Base-by-base conservation (phyloP, 2,888 invertebrate genomes). In the Eustalomyia histrio region DNA sequence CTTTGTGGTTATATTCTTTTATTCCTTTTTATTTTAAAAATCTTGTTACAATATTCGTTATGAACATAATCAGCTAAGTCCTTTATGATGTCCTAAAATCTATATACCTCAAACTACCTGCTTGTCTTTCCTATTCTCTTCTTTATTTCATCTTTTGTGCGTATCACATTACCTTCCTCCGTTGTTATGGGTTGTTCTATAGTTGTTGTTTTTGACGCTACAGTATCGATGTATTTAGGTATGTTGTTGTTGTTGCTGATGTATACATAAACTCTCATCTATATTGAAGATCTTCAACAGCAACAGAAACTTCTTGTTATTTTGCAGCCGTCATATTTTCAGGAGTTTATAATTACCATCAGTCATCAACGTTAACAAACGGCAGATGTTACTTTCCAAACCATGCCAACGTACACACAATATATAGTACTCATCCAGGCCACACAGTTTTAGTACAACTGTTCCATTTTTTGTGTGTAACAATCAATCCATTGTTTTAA, bases 341-440 rank as follows among this genome's bases (percentile, higher is more conserved):
- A n/a, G 10, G 24, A 58, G 39, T n/a, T 71, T 43, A 71, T 33
- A 64, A 58, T 57, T 52, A 75, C 47, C 33, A 76, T 57, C 65
- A 65, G 63, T 24, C n/a, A 68, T 50, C 16, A 64, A 35, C 17
- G 43, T 50, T 47, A 50, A 2, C 64, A 60, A 63, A 65, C 75
- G 52, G 61, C 80, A 72, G 67, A 61, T 80, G 80, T 14, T 68
- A 64, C 14, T 72, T 68, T 67, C 43, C 50, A 53, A 69, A 50
- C 47, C 18, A 50, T 43, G 9, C 2, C 43, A 65, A 50, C 29
- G 58, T 5, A 58, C 14, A n/a, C 43, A 47, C n/a, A 5, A 6
- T 47, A 47, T 47, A n/a, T 12, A 4, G 14, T 21, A 35, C 2
- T 43, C 35, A 52, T 57, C 63, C 53, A 63, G 29, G 6, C 52